phyloP scores from a whole-genome alignment of 2,797 vertebrate species.

The Gobio occitaniae region DNA sequence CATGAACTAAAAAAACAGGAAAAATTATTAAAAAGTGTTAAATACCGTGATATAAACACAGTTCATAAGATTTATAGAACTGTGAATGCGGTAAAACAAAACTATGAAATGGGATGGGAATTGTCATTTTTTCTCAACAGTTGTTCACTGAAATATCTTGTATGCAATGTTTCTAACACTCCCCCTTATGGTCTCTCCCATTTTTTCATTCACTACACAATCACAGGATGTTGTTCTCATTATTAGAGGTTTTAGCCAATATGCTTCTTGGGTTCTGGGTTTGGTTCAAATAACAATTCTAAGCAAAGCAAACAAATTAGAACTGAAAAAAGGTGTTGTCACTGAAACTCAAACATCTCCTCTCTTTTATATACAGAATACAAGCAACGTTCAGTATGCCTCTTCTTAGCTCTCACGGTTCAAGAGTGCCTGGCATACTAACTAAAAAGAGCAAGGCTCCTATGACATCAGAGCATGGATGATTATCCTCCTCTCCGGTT shows the following conservation, averaged over 20 bases:
- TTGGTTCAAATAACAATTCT: constrained; percentile 20
- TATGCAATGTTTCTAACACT: not conserved
- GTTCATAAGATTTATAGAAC: not conserved
- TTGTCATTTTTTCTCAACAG: not conserved
- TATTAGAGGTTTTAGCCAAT: constrained; percentile 13
- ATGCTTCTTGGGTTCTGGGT: constrained; percentile 19
- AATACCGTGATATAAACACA: not conserved
- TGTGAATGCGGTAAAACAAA: not conserved
- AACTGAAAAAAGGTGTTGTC: not conserved
- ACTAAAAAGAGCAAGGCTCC: constrained; percentile 47
- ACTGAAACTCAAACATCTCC: constrained; percentile 19
- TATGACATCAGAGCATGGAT: constrained; percentile 48
- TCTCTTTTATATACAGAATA: not conserved
- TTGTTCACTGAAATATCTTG: not conserved
- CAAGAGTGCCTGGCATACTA: constrained; percentile 58
- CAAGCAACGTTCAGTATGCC: constrained; percentile 26
- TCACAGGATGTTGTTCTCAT: constrained; percentile 52
- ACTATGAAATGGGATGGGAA: not conserved
- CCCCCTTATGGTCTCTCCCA: not conserved
- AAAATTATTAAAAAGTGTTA: not conserved
- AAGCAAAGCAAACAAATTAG: constrained; percentile 22
- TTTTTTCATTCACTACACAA: constrained; percentile 44
- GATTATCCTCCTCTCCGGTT: constrained; percentile 53
- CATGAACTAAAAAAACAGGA: not conserved
- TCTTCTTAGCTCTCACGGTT: constrained; percentile 30